Evolutionary conservation across 2,888 invertebrate species (phyloP).

Genomic region (Drosophila anomalipes): DNA sequence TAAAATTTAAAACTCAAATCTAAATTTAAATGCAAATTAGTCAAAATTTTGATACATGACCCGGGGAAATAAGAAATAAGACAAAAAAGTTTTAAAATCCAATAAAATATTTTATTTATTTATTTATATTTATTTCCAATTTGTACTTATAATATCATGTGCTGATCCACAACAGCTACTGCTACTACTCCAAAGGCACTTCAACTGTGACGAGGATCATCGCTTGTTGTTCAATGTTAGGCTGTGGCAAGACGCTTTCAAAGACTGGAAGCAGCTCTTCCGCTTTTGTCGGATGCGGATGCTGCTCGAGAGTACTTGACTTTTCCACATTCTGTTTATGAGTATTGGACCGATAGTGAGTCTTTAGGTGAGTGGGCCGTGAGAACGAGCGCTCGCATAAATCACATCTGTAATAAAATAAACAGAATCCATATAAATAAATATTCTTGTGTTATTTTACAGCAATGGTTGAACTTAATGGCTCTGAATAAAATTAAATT

Average conservation of each 20-base stretch:
- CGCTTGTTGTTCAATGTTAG: slow-evolving; percentile 1
- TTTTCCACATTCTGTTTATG: slow-evolving; percentile 81
- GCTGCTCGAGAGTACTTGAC: slow-evolving; percentile 13
- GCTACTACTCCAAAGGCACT: slow-evolving; percentile 16
- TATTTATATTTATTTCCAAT: background rate
- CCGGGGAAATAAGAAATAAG: background rate
- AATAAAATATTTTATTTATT: too few relatives aligned
- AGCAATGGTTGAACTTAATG: background rate
- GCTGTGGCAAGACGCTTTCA: slow-evolving; percentile 2
- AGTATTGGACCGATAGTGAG: slow-evolving; percentile 82
- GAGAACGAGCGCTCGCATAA: slow-evolving; percentile 84
- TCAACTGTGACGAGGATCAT: slow-evolving; percentile 11
- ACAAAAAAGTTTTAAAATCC: background rate
- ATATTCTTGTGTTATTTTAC: background rate
- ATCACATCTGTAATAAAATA: slow-evolving; percentile 68
- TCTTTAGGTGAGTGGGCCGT: slow-evolving; percentile 82
- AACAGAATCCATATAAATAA: background rate
- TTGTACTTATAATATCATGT: slow-evolving; percentile 2
- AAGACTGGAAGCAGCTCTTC: background rate
- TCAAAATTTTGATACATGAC: background rate
- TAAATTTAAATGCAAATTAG: background rate
- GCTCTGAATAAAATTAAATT: background rate
- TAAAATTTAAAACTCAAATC: background rate
- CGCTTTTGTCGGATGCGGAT: background rate
- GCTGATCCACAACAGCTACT: background rate